These are phyloP conservation scores for Dermatemys mawii DNA, from an alignment of 2,113 vertebrate species.

Conservation along the genomic window DNA sequence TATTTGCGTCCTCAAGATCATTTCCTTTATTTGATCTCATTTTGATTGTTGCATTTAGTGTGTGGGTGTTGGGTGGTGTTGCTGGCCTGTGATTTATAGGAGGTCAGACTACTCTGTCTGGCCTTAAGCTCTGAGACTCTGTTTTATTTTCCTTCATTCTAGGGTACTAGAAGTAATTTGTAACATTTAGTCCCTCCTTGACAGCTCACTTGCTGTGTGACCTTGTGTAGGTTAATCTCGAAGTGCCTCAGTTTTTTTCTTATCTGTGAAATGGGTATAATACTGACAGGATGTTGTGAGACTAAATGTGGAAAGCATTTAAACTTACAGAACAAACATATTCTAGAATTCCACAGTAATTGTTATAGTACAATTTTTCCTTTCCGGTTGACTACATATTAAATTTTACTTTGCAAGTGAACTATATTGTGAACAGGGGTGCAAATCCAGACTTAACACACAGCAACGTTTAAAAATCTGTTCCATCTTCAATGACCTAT, in stretches of 20 bases:
- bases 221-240: background rate
- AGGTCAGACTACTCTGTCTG: background rate
- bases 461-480: background rate
- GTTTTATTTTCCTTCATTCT: background rate
- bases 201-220: background rate
- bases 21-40: background rate
- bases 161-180: background rate
- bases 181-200: background rate
- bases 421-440: background rate
- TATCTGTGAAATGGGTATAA: background rate
- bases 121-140: background rate
- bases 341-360: background rate
- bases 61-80: background rate
- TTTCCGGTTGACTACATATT: background rate
- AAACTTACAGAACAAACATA: background rate
- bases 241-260: background rate
- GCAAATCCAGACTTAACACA: background rate
- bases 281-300: background rate
- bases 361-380: background rate
- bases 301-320: background rate
- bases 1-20: background rate
- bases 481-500: background rate
- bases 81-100: too few species aligned
- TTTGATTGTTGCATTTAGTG: background rate
- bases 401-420: background rate